Percentiles rank a stretch among this genome's conserved stretches.
Evolutionary conservation across 2,797 vertebrate genomes (phyloP).

Genomic region (Muraenolepis orangiensis): DNA sequence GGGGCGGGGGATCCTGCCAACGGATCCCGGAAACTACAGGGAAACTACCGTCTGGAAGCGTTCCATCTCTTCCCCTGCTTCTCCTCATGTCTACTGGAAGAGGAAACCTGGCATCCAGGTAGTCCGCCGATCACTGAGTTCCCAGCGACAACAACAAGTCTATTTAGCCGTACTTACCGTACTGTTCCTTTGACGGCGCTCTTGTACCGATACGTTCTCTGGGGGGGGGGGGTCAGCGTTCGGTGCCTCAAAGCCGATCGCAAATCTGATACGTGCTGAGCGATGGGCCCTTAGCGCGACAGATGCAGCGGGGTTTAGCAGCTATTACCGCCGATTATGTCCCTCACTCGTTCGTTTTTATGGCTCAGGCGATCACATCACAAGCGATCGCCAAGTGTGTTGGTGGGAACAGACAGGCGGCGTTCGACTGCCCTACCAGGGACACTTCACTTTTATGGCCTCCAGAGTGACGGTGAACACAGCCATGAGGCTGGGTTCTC

Average conservation of each 20-base stretch:
- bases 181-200: conserved; percentile 17
- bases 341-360: conserved; percentile 43
- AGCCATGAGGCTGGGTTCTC: conserved; percentile 6
- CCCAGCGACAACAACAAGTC: conserved; percentile 5
- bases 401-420: conserved; percentile 13
- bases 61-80: conserved; percentile 13
- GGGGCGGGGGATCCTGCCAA: background rate
- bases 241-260: conserved; percentile 31
- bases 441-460: conserved; percentile 46
- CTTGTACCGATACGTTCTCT: conserved; percentile 33
- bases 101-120: conserved; percentile 34
- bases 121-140: background rate
- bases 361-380: conserved; percentile 31
- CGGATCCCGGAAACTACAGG: conserved; percentile 19
- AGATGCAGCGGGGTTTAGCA: conserved; percentile 19
- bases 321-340: conserved; percentile 29
- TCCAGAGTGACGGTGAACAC: conserved; percentile 32
- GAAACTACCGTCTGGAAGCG: conserved; percentile 10
- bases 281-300: conserved; percentile 40
- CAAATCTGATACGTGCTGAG: conserved; percentile 30
- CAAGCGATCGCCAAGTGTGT: conserved; percentile 17
- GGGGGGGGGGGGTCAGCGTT: conserved; percentile 20
- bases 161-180: conserved; percentile 31
- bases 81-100: conserved; percentile 42
- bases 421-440: conserved; percentile 44